Base-by-base conservation (phyloP, 2,113 vertebrate species). In the Caranx ignobilis region DNA sequence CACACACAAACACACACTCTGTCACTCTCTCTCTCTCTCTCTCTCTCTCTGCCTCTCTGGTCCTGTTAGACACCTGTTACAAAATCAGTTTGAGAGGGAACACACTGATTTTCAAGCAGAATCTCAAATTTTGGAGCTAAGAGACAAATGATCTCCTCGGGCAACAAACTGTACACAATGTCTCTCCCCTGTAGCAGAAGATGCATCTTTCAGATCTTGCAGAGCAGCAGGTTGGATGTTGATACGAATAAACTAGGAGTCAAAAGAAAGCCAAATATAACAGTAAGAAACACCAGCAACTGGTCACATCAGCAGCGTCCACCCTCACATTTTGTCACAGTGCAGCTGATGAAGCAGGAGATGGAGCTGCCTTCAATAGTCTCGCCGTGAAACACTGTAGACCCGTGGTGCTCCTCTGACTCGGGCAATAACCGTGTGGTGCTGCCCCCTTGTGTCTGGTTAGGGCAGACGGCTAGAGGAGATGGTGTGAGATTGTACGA, bases 391-490 rank as follows among this genome's bases (percentile, higher is more conserved):
- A 9, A 56, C 26, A 5, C 16, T 32, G 31, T 31, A 3, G 0
- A 12, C 21, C 41, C 57, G 64, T 43, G 68, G 19, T 2, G 37
- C 3, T 0, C 37, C 2, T 47, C 55, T 37, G 37, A n/a, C 8
- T 37, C 47, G 54, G 21, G 18, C 56, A 70, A 77, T 13, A 35
- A 1, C 37, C 0, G 21, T 61, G 41, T 45, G 45, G 11, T 57
- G 67, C 78, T 88, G 89, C 89, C 90, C 88, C 68, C 92, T 88
- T 32, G 87, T 83, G 90, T 69, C 43, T 56, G 37, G 4, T 12
- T 32, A 19, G 8, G 37, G 26, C 19, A 60, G 7, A 39, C 31
- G 9, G 13, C 31, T 0, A 52, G 3, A 26, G 26, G 26, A 26
- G 26, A 26, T 26, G 26, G 26, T 26, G 26, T 26, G 11, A n/a